Evolutionary conservation across 1,140 invertebrate species (phyloP).

Genomic region (Chlorops oryzae): DNA sequence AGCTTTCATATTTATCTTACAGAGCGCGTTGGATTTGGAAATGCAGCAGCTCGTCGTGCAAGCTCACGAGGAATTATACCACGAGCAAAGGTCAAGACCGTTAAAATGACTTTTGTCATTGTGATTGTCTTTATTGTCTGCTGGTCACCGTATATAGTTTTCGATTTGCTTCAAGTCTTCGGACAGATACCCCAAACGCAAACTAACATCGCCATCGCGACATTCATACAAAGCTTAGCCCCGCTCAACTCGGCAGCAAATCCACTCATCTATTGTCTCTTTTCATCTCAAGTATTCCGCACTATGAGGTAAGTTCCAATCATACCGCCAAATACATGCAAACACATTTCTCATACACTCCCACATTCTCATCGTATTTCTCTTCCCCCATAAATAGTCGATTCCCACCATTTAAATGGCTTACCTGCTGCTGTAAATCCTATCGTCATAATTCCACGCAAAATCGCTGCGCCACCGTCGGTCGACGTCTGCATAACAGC

Average conservation of each 20-base stretch:
- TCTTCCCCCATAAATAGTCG: conserved; percentile 30
- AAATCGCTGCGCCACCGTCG: conserved; percentile 37
- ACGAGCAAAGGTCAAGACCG: conserved; percentile 91
- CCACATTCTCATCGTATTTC: neutral
- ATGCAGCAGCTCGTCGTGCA: conserved; percentile 57
- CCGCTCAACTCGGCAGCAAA: conserved; percentile 92
- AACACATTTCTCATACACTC: neutral
- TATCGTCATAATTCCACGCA: conserved; percentile 39
- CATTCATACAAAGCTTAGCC: conserved; percentile 87
- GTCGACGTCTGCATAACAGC: conserved; percentile 40
- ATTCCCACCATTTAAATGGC: conserved; percentile 50
- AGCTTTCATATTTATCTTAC: conserved; percentile 4
- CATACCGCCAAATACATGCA: no score
- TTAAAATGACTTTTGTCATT: conserved; percentile 95
- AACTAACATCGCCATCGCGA: conserved; percentile 75
- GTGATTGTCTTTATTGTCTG: conserved; percentile 92
- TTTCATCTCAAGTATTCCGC: conserved; percentile 81
- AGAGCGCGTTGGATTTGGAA: conserved; percentile 50
- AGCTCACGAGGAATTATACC: conserved; percentile 84
- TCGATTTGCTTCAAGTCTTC: conserved; percentile 87
- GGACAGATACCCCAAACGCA: conserved; percentile 74
- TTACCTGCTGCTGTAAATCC: conserved; percentile 45
- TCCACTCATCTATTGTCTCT: conserved; percentile 91
- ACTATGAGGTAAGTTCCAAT: conserved; percentile 73
- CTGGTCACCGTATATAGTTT: conserved; percentile 94